A percentile compares a stretch with the other conserved stretches of the same genome.
Conservation (phyloP, 2,888 invertebrate species). For the Liopterus haemorrhoidalis region DNA sequence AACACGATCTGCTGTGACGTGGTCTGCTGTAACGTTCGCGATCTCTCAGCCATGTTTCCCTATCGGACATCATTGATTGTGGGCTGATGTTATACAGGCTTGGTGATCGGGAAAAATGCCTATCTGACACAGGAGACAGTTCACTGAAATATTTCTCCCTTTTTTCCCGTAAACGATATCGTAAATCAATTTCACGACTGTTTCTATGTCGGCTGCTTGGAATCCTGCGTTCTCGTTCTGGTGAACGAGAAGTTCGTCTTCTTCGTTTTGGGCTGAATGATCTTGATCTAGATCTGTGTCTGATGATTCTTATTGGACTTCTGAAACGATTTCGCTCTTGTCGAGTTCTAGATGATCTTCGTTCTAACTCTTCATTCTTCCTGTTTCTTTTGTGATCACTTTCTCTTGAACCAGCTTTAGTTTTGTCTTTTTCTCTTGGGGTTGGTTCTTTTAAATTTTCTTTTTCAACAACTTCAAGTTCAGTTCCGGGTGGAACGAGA, state of each 20-base stretch:
- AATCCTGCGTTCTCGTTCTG: slow-evolving; percentile 11
- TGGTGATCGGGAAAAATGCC: slow-evolving; percentile 12
- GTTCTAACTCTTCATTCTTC: slow-evolving; percentile 7
- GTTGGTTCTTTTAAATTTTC: slow-evolving; percentile 25
- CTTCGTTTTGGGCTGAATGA: no score
- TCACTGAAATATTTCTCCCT: slow-evolving; percentile 14
- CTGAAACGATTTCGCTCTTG: no score
- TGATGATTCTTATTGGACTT: no score
- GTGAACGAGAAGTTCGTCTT: slow-evolving; percentile 12
- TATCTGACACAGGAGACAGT: slow-evolving; percentile 20
- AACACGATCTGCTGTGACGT: slow-evolving; percentile 18
- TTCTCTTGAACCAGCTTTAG: no score
- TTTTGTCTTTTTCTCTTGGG: slow-evolving; percentile 14
- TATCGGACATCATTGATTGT: slow-evolving; percentile 21
- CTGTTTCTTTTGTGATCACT: background rate
- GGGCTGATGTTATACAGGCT: slow-evolving; percentile 17
- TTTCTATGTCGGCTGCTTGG: no score
- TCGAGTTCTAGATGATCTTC: no score
- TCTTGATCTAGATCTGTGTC: no score
- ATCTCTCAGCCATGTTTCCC: slow-evolving; percentile 27
- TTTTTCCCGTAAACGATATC: slow-evolving; percentile 15
- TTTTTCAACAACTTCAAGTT: slow-evolving; percentile 41
- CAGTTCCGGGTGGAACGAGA: slow-evolving; percentile 46
- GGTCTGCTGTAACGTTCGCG: slow-evolving; percentile 11
- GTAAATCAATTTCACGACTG: slow-evolving; percentile 17